Evolutionary conservation across 1,140 invertebrate genomes (phyloP), one percentile per base, ranked within the genome.

Genomic region (Zaprionus vittiger): DNA sequence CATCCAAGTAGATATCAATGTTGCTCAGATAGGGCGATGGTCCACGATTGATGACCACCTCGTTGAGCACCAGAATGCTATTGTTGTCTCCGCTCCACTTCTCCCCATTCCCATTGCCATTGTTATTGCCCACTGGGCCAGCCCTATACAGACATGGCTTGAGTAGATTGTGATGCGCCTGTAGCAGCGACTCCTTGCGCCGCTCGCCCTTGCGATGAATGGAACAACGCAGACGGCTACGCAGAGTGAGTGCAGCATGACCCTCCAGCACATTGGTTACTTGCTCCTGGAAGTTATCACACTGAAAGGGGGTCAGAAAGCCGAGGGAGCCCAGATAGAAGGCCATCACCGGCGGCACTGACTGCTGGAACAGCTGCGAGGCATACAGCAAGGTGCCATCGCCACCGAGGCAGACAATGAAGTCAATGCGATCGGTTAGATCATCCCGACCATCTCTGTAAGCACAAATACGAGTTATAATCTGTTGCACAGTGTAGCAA

Each of bases 291-390:
- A 98, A 99, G 92, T 98, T 97, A 77, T 98, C 96, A 93, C 99
- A 98, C 92, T 97, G 96, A 93, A 99, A 99, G 4, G 98, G 98
- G 9, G 98, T 99, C 1, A 99, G 94, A 93, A 99, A 99, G 1
- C 98, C 98, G 31, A 99, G 93, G 1, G 98, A 99, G 20, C 98
- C 98, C 71, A 99, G 94, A 93, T 99, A 98, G 93, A 99, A 99
- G 57, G 98, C 98, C 98, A 99, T 99, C 9, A 99, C 97, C 7
- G 98, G 98, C 38, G 98, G 98, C 52, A 99, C 98, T n/a, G 97
- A 98, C 95, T 98, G 96, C 95, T 99, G 95, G 87, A 99, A 99
- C 22, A 99, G 93, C 14, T 98, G 96, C 83, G 97, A 98, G 54
- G 98, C 98, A 92, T 99, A 98, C 0, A 99, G 93, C 1, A 99